Base-by-base conservation (phyloP, 2,113 vertebrate genomes). In the Pluvialis apricaria region DNA sequence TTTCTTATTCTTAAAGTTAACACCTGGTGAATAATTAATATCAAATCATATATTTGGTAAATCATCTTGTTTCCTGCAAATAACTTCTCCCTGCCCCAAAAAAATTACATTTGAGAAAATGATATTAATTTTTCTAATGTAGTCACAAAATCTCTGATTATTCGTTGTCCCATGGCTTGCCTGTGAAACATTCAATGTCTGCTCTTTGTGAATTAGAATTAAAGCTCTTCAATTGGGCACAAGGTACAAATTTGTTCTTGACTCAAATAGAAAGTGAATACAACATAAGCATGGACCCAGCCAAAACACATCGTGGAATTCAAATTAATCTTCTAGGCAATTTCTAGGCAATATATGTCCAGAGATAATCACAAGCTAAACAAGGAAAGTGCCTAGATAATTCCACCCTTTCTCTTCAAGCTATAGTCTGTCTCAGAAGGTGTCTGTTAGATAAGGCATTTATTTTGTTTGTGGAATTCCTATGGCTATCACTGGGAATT, bases 1-100 rank as follows among this genome's bases (percentile, higher is more conserved):
- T 61, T 71, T 62, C 60, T 73, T 82, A 77, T 68, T 76, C 38
- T 49, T 60, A 51, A 64, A 72, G 22, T 90, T 95, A 94, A 47
- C 10, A 55, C 9, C 29, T 29, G 45, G 22, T 80, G 55, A 88
- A 77, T 73, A 92, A 69, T 29, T 44, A 32, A 79, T 61, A 96
- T 47, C 5, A 90, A 90, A 45, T 65, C 0, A 82, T 47, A 3
- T 25, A 54, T 76, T 71, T 22, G 17, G 26, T 36, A 68, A 82
- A 87, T 49, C 5, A 22, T 38, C 57, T 82, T 55, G 18, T 31
- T 88, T 96, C 87, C 47, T 62, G 10, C 24, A 69, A 78, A 61
- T 18, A 92, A 61, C 7, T 58, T 55, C 32, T 29, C 10, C 9
- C 5, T 72, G 8, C 34, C 26, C 21, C 8, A 1, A 0, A 6